phyloP scores from a whole-genome alignment of 2,113 vertebrate species.

The Pan troglodytes region NHGRI_mPanTro3-v2.1_pri NC_072418.2:44848001-44848500 shows the following conservation, averaged over 20 bases:
- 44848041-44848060: background rate
- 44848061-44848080: background rate
- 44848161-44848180: background rate
- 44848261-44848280: background rate
- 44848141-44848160: background rate
- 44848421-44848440: background rate
- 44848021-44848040: background rate
- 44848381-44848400: background rate
- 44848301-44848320: background rate
- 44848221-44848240: accelerated
- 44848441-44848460: background rate
- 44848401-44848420: background rate
- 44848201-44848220: background rate
- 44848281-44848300: accelerated
- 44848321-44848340: background rate
- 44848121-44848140: background rate
- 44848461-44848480: accelerated
- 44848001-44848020: too few species aligned
- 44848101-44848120: background rate
- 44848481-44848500: background rate
- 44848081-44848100: background rate
- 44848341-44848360: background rate
- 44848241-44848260: background rate
- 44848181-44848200: background rate
- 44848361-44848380: background rate